Evolutionary conservation across 2,797 vertebrate genomes (phyloP).

Genomic region (Rhinophrynus dorsalis): DNA sequence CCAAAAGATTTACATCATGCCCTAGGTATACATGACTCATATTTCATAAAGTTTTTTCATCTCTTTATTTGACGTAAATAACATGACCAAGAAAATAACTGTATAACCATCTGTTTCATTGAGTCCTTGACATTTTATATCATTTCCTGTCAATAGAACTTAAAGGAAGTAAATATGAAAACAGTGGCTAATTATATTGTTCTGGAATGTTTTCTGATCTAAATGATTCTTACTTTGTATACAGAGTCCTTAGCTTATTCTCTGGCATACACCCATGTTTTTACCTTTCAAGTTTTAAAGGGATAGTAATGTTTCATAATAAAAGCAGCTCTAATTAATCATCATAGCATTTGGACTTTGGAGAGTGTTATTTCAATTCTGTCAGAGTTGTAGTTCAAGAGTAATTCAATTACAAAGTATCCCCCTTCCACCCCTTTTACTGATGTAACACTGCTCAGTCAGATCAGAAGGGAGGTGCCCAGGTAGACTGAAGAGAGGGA

Average conservation of each 20-base stretch:
- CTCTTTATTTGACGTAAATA: conserved; percentile 70
- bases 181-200: conserved; percentile 76
- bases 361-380: too few relatives aligned
- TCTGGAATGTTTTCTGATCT: conserved; percentile 66
- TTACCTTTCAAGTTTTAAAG: conserved; percentile 35
- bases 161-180: conserved; percentile 79
- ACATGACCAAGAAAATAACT: conserved; percentile 61
- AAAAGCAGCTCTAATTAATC: too few relatives aligned
- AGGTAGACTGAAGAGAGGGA: too few relatives aligned
- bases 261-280: conserved; percentile 29
- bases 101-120: conserved; percentile 77
- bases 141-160: conserved; percentile 73
- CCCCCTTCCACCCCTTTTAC: too few relatives aligned
- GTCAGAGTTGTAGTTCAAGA: too few relatives aligned
- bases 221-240: conserved; percentile 62
- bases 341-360: too few relatives aligned
- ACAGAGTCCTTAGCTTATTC: conserved; percentile 51
- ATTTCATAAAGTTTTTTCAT: conserved; percentile 62
- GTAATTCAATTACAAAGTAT: too few relatives aligned
- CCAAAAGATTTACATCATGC: conserved; percentile 63
- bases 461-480: too few relatives aligned
- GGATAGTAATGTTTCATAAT: not conserved
- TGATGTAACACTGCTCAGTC: too few relatives aligned
- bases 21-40: conserved; percentile 70
- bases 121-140: conserved; percentile 78